Evolutionary conservation across 2,888 invertebrate genomes (phyloP), one percentile per base, ranked within the genome.

Genomic region (Vesta saturnalis): DNA sequence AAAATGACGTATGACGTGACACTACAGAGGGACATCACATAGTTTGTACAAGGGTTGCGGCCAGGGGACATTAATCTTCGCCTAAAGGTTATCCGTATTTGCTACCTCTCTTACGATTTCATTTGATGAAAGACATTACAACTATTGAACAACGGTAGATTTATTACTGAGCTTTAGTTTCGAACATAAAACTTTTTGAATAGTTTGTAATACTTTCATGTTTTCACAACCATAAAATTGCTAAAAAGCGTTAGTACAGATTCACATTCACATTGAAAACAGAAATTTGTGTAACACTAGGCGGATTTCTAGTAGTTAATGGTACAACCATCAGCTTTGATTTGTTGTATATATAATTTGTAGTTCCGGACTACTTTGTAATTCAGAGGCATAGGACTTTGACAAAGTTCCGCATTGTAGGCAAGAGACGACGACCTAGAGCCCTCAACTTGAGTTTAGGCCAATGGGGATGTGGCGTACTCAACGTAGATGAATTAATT

Each of bases 271-370:
- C 43, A 43, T 5, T 22, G 10, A 15, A 54, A n/a, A 12, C n/a
- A 14, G 19, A 18, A 23, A 16, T 52, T 19, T 21, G 57, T 46
- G 46, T 18, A 59, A 59, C 15, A 56, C 54, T 19, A 64, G 60
- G 64, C 62, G 63, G 64, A 67, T 67, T 66, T 67, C 55, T 57
- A 61, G 61, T 56, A 69, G 62, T 65, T 69, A 69, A 69, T 65
- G 65, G 64, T 55, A 64, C 52, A 62, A 54, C 3, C 72, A 67
- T 69, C 67, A 64, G 64, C 66, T 70, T 65, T 70, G 72, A 72
- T 72, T 72, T 72, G 70, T 72, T 72, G 70, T 72, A 70, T 70
- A 70, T 72, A 70, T 67, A 70, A 70, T 72, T 68, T 66, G 70
- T 66, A 70, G 70, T 70, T 70, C 67, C 64, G 69, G 67, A 55